Base-by-base conservation (phyloP, 2,797 vertebrate species). In the Cynopterus sphinx region DNA sequence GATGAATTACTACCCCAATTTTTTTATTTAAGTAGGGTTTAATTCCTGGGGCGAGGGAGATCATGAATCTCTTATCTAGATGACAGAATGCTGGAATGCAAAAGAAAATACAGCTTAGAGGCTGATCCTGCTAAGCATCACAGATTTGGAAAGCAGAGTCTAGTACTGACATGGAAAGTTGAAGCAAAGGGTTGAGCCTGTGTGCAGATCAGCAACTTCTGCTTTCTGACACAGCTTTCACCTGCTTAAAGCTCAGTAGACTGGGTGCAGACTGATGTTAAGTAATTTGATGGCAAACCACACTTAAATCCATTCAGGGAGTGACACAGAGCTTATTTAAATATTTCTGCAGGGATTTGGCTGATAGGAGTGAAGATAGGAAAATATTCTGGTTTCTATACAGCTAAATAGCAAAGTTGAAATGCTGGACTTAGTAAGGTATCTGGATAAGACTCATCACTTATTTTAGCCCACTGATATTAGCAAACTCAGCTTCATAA, bases 401-500 rank as follows among this genome's bases (percentile, higher is more conserved):
- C 2, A 92, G 16, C 43, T 78, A 74, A 95, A 57, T 0, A 79
- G 73, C 26, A 67, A 95, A 81, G 46, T 0, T 71, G 65, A 92
- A 95, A 91, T 46, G 33, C 24, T 59, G 11, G 63, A 68, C 17
- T 2, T 19, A 91, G 73, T 77, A 49, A 67, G 82, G 39, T 94
- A 84, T 70, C 39, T 87, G 75, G 24, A 13, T 77, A 77, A 92
- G 55, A 86, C 12, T 91, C 28, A 84, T 43, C 43, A 86, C 22
- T 90, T 71, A 39, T 71, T 93, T 85, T n/a, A 92, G 51, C 19
- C 4, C 39, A 84, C 41, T 90, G 74, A 41, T 57, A 87, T 49
- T 65, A 79, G 91, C 87, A 84, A 88, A 92, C 28, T 90, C 13
- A 71, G 65, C 21, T 79, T 65, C 51, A 81, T 24, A 63, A 93